Conservation (phyloP, 2,113 vertebrate species). For the Gnathonemus longibarbis region DNA sequence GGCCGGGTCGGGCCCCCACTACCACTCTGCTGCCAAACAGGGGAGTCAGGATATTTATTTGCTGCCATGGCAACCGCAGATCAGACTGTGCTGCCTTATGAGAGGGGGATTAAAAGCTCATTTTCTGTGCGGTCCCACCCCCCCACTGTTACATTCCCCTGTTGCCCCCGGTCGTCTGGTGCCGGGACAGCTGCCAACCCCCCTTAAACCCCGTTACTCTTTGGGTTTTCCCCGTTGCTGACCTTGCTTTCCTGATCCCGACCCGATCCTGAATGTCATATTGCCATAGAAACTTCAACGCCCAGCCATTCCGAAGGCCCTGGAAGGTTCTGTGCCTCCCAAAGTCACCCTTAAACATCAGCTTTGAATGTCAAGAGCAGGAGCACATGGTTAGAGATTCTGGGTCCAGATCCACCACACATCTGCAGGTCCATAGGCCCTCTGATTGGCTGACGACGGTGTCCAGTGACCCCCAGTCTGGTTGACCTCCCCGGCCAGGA, state of each 20-base stretch:
- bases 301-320: background rate
- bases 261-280: background rate
- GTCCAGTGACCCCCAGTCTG: background rate
- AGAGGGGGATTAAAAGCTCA: constrained; percentile 38
- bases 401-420: background rate
- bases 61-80: constrained; percentile 36
- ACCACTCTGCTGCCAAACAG: constrained; percentile 18
- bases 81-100: constrained; percentile 34
- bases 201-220: background rate
- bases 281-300: background rate
- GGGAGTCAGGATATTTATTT: constrained; percentile 33
- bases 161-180: background rate
- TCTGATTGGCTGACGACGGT: background rate
- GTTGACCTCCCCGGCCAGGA: background rate
- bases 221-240: background rate
- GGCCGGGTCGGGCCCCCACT: constrained; percentile 29
- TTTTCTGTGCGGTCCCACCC: constrained; percentile 35
- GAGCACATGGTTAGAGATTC: background rate
- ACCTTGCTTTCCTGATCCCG: background rate
- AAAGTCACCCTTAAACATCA: background rate
- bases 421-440: background rate
- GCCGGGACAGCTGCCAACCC: background rate
- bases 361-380: background rate
- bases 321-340: background rate
- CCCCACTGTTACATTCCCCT: constrained; percentile 18